Base-by-base conservation (phyloP, 2,797 vertebrate species). In the Pelobates cultripes region DNA sequence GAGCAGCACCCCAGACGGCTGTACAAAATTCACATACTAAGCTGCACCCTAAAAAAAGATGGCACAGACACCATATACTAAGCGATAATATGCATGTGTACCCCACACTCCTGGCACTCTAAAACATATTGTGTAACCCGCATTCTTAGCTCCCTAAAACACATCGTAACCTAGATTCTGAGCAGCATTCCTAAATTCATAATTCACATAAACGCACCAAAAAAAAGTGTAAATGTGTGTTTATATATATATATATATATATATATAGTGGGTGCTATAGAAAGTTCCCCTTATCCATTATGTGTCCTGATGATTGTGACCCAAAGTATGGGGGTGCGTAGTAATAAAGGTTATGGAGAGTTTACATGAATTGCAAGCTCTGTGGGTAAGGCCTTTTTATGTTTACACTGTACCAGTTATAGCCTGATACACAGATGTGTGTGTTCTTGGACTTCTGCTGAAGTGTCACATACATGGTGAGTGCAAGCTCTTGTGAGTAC, bases 401-500 rank as follows among this genome's bases (percentile, higher is more conserved):
- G 2, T 57, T 57, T 57, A 57, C 55, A 12, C 55, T 15, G 14
- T 57, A 14, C 14, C 55, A 14, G 8, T 15, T 12, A 14, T 14
- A 64, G 6, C 64, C 70, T 17, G 9, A 47, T 17, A 3, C 17
- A 28, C n/a, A 10, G 28, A 68, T n/a, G 4, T 60, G 61, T 64
- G 14, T 10, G 9, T 57, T 28, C 10, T n/a, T 5, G 7, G 64
- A 66, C 78, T 72, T 53, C 43, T 47, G 42, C 73, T 40, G 53
- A 3, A 17, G n/a, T 44, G 60, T 55, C 15, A 40, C 45, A 4
- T 14, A 61, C 61, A 43, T 68, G 64, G 41, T 51, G 51, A 68
- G 40, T 75, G 47, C 51, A 28, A 68, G 72, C 79, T 75, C 60
- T 28, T 73, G 70, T 51, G 77, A 8, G 6, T 28, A 45, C 15